These are phyloP conservation scores for Pica pica DNA, from an alignment of 2,113 vertebrate genomes.

Conservation along the genomic window DNA sequence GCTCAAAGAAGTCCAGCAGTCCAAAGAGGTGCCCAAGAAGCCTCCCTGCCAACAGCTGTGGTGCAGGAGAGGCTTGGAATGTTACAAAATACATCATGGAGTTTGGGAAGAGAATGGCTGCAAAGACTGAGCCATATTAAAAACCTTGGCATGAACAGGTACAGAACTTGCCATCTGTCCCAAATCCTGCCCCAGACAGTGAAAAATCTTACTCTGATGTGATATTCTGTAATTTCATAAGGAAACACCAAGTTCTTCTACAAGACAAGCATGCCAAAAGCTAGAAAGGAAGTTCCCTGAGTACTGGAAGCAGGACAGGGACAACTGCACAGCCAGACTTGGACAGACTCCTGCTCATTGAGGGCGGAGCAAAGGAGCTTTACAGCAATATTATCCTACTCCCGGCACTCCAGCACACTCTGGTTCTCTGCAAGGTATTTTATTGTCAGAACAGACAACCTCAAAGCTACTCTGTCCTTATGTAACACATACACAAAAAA, in stretches of 20 bases:
- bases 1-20: background rate
- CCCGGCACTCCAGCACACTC: background rate
- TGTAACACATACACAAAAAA: background rate
- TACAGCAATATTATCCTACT: background rate
- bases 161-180: background rate
- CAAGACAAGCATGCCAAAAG: background rate
- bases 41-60: background rate
- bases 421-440: background rate
- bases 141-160: background rate
- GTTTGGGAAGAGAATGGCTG: background rate
- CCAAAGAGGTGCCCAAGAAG: background rate
- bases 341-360: background rate
- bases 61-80: background rate
- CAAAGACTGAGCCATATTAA: background rate
- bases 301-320: background rate
- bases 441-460: background rate
- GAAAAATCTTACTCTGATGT: background rate
- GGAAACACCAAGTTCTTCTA: background rate
- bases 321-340: rapidly evolving
- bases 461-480: background rate
- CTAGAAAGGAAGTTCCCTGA: rapidly evolving
- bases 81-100: background rate
- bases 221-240: background rate
- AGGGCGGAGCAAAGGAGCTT: background rate
- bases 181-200: background rate